Base-by-base conservation (phyloP, 2,113 vertebrate species). In the Delphinus delphis region DNA sequence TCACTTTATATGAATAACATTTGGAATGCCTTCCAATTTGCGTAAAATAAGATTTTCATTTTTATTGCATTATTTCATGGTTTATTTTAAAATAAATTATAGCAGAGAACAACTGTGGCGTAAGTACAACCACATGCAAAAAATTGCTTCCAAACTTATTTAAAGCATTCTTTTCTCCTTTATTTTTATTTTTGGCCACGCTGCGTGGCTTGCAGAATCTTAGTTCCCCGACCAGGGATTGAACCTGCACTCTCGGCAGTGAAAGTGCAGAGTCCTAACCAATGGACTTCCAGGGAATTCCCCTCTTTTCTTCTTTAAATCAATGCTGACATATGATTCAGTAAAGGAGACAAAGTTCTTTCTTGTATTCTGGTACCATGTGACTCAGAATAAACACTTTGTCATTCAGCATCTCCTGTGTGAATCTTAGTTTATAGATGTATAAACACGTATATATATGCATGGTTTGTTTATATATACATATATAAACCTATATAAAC, bases 71-170 rank as follows among this genome's bases (percentile, higher is more conserved):
- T 95, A 90, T 93, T 60, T 4, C 47, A 80, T 3, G 85, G 38
- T 50, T 95, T 93, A 79, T 79, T 90, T 71, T 88, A 60, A 67
- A 93, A 36, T 83, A 93, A 74, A 44, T 63, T 87, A 36, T 28
- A 95, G 41, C 9, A 70, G 88, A 86, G 18, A 80, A 96, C 55
- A 86, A 84, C 8, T 38, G 9, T 68, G 20, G 67, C 58, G 31
- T 82, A 84, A 79, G 11, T 58, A 65, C 80, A 85, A 90, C 15
- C 18, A 11, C 26, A 70, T 47, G 13, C 8, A 92, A 84, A 55
- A 81, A n/a, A 44, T 50, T 71, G 31, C 3, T 44, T 76, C 47
- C 6, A 76, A 41, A 81, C 8, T 38, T 88, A 63, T 44, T 85
- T n/a, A 88, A 84, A 81, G 4, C n/a, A 58, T 81, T 80, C 12